Evolutionary conservation across 2,113 vertebrate genomes (phyloP).

Genomic region (Catharus fuscescens): DNA sequence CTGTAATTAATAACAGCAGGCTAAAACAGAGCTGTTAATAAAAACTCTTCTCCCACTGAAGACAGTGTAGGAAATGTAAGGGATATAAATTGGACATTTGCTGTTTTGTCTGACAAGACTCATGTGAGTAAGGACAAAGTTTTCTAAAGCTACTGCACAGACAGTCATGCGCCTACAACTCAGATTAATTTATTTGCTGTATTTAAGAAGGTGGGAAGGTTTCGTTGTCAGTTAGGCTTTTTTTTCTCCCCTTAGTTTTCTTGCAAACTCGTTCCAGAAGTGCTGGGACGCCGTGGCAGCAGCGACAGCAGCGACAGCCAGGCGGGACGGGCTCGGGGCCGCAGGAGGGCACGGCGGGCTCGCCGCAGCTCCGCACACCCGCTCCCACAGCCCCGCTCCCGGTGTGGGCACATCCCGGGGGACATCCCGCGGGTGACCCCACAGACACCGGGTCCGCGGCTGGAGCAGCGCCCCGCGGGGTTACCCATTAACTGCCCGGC

Average conservation of each 20-base stretch:
- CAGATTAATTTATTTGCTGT: neutral
- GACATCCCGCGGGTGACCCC: neutral
- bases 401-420: neutral
- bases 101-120: neutral
- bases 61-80: accelerated
- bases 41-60: neutral
- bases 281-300: neutral
- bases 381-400: neutral
- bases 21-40: neutral
- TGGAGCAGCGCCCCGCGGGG: neutral
- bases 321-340: neutral
- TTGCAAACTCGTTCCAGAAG: neutral
- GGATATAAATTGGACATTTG: neutral
- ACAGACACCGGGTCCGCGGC: neutral
- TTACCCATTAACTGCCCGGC: neutral
- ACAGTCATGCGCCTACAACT: neutral
- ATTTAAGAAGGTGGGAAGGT: neutral
- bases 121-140: neutral
- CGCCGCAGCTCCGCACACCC: accelerated
- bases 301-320: neutral
- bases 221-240: neutral
- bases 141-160: neutral
- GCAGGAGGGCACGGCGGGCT: neutral
- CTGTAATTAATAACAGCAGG: neutral
- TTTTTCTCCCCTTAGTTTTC: accelerated